These are phyloP conservation scores for Cinclus mexicanus DNA, from an alignment of 2,113 vertebrate species.

Conservation along the genomic window DNA sequence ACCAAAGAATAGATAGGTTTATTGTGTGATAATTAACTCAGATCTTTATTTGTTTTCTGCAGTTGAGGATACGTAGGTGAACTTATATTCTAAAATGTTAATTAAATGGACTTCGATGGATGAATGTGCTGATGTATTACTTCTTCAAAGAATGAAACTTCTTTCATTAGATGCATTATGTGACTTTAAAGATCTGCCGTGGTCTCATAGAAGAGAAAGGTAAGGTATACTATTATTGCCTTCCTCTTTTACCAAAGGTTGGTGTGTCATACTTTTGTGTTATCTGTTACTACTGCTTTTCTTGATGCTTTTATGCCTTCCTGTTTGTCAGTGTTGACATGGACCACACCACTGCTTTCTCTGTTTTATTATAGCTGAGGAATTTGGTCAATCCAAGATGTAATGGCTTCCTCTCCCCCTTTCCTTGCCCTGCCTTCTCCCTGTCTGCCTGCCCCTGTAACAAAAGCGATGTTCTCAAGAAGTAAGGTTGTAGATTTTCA, in stretches of 20 bases:
- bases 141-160: not conserved
- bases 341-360: not conserved
- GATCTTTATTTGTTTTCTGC: not conserved
- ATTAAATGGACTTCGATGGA: not conserved
- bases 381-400: not conserved
- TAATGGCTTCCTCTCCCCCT: not conserved
- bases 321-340: not conserved
- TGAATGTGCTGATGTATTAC: not conserved
- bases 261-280: not conserved
- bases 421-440: not conserved
- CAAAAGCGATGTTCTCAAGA: not conserved
- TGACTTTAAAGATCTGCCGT: not conserved
- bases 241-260: not conserved
- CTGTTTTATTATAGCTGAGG: not conserved
- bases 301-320: not conserved
- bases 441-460: not conserved
- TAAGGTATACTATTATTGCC: not conserved
- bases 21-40: not conserved
- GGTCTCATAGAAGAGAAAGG: not conserved
- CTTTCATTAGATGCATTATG: fast-evolving
- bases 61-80: not conserved
- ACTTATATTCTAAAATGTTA: not conserved
- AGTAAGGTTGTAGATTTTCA: not conserved
- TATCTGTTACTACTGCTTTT: not conserved
- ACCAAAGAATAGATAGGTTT: not conserved